Evolutionary conservation across 2,888 invertebrate genomes (phyloP).

Genomic region (Drosophila quasianomalipes): DNA sequence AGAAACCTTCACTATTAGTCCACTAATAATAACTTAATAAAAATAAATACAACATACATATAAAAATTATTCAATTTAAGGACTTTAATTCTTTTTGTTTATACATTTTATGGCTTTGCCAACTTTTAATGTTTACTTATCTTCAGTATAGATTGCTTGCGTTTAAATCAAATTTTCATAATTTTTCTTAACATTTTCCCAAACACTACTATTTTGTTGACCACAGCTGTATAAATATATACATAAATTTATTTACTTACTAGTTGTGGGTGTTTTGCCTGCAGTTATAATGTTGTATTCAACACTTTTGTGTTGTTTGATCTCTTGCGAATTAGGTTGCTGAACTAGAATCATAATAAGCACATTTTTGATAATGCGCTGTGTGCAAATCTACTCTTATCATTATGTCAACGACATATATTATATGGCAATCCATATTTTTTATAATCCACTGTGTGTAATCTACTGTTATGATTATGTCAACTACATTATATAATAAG

Average conservation of each 20-base stretch:
- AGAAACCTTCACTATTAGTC: too few species aligned
- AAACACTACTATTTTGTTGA: too few species aligned
- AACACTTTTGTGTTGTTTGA: conserved; percentile 3
- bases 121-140: too few species aligned
- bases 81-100: too few species aligned
- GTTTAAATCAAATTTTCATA: background rate
- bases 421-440: background rate
- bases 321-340: background rate
- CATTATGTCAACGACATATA: background rate
- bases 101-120: too few species aligned
- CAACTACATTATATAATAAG: background rate
- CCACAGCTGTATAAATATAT: background rate
- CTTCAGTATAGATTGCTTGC: background rate
- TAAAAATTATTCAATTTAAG: background rate
- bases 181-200: too few species aligned
- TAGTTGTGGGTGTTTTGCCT: background rate
- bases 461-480: background rate
- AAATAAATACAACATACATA: background rate
- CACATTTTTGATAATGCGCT: background rate
- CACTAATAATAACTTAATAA: background rate
- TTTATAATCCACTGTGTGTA: background rate
- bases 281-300: background rate
- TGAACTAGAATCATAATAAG: background rate
- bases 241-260: background rate
- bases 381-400: background rate